Base-by-base conservation (phyloP, 2,888 invertebrate species). In the Carabus problematicus region DNA sequence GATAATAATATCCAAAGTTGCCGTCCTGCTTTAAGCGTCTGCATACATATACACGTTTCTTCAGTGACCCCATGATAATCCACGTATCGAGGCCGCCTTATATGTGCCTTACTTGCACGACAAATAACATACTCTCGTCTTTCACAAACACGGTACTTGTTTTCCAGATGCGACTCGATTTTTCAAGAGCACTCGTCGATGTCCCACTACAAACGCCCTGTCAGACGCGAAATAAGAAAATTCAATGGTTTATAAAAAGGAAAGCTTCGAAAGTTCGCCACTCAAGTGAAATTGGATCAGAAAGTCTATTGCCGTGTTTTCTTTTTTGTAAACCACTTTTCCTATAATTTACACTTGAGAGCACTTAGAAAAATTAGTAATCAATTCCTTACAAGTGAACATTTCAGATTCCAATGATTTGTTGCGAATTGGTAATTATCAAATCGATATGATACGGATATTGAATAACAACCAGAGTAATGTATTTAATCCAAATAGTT, bases 251-350 rank as follows among this genome's bases (percentile, higher is more conserved):
- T 12, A 45, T 12, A 45, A 45, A 45, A 45, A 45, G 14, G 45
- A 45, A 45, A 45, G 14, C n/a, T 12, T 12, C 11, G 14, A 45
- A 12, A 45, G 45, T 45, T 12, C 45, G 45, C 11, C 45, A 45
- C 45, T 45, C 45, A 45, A 45, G 14, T 12, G 45, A 45, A 45
- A 45, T 45, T 45, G 45, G 45, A 45, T 45, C 45, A 45, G 14
- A 45, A 7, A 12, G 14, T 45, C 9, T 42, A 12, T 45, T 45
- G 11, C 7, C 45, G 11, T 29, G 6, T 29, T 29, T 29, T 29
- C 6, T 6, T 29, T 29, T 29, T 6, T 29, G 3, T 29, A 29
- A 29, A 6, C 29, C 14, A 12, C 3, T 45, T 45, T 45, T 45
- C 42, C 3, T 3, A 45, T 45, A 45, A 45, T 45, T 45, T 45